phyloP scores from a whole-genome alignment of 2,888 invertebrate species.

The Arrhopalites spinosus region DNA sequence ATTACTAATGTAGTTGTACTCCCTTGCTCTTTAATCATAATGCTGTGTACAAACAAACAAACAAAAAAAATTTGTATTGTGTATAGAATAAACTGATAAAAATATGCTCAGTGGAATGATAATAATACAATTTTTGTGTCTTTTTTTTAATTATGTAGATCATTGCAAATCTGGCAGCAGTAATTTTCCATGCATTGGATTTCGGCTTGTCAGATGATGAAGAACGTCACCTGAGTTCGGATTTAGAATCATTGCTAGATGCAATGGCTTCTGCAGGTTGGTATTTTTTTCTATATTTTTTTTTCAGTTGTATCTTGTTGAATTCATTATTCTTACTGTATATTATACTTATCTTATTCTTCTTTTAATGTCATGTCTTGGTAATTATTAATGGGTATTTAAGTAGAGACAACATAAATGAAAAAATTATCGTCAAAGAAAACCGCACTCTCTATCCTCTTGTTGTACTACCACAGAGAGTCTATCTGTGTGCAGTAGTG shows the following conservation, averaged over 20 bases:
- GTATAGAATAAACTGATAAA: background rate
- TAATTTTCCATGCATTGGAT: constrained; percentile 87
- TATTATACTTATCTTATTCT: background rate
- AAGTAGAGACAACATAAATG: too few species aligned
- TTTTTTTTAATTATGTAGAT: constrained; percentile 64
- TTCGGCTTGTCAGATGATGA: constrained; percentile 83
- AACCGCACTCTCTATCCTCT: too few species aligned
- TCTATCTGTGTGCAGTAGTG: too few species aligned
- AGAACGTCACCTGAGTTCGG: constrained; percentile 82
- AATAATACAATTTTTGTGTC: background rate
- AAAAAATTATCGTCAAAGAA: too few species aligned
- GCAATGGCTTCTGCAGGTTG: constrained; percentile 78
- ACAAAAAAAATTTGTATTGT: too few species aligned
- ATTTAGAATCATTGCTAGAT: constrained; percentile 82
- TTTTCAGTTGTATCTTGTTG: background rate
- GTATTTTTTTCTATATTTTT: constrained; percentile 49
- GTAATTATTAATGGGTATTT: background rate
- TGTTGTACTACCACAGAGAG: too few species aligned
- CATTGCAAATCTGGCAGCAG: constrained; percentile 77
- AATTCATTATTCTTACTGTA: background rate
- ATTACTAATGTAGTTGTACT: too few species aligned
- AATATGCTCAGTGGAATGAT: background rate
- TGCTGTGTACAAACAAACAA: too few species aligned
- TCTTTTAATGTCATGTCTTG: background rate
- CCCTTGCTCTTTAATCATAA: too few species aligned